Base-by-base conservation (phyloP, 1,140 invertebrate genomes). In the Heliconius himera region DNA sequence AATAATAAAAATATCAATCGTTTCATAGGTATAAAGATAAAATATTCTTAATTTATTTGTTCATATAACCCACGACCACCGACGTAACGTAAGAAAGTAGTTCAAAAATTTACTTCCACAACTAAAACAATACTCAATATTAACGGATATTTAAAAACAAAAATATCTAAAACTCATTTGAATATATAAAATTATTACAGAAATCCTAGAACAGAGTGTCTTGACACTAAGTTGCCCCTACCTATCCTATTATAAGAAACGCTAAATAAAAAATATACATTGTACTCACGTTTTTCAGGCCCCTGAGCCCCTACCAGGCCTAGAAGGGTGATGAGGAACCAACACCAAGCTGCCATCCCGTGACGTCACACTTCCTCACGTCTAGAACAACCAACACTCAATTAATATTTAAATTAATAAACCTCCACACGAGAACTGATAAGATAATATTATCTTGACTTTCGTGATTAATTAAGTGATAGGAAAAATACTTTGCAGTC, bases 401-500 rank as follows among this genome's bases (percentile, higher is more conserved):
- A 86, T 87, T 87, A 84, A 86, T 80, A 83, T 82, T 86, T 77
- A 85, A 86, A 88, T 88, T 88, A 85, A 87, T 81, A 51, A 84
- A 73, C 73, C 78, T 76, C 77, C 70, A 76, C 73, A 70, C 79
- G 38, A 73, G 38, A 41, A 73, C 18, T 71, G 91, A 93, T 93
- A 91, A 93, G 91, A 91, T 91, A 91, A 81, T 76, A 60, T 87
- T 91, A 93, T 91, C 91, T 88, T 79, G 78, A 83, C 84, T 82
- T 79, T 71, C 82, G 77, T 91, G 90, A 93, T 93, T 93, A 93
- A 93, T 93, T 93, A 88, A 83, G 78, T 75, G 87, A 85, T 91
- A 90, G 91, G 91, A 93, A 93, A 93, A 93, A 88, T 84, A 93
- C 91, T 89, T 85, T 22, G 79, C 26, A 83, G 88, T 93, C 91